Evolutionary conservation across 2,113 vertebrate genomes (phyloP).

Genomic region (Tretioscincus oriximinensis): DNA sequence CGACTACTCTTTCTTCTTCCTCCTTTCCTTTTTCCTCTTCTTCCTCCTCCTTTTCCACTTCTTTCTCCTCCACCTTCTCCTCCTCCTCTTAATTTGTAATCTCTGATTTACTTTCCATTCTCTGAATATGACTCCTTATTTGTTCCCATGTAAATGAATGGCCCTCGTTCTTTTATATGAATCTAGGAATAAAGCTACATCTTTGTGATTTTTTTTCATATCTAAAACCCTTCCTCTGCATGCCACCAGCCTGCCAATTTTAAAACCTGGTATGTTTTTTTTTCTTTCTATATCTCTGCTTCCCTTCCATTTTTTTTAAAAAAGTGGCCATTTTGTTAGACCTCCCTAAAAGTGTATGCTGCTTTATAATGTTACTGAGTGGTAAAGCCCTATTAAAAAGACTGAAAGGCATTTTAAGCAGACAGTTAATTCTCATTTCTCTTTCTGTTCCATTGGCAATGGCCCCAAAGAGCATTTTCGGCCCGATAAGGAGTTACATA

Average conservation of each 20-base stretch:
- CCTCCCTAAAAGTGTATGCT: not conserved
- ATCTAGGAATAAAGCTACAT: too few species aligned
- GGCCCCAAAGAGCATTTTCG: constrained; percentile 21
- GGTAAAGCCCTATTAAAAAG: not conserved
- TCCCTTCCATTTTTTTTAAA: not conserved
- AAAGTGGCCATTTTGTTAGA: not conserved
- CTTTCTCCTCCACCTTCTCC: too few species aligned
- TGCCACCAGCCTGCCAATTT: too few species aligned
- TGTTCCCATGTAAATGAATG: not conserved
- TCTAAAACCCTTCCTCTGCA: too few species aligned
- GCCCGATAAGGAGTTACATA: not conserved
- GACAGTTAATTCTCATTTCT: constrained; percentile 8
- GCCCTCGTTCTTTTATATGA: not conserved
- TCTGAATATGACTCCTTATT: not conserved
- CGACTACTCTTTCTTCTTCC: too few species aligned
- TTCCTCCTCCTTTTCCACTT: too few species aligned
- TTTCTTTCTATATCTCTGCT: too few species aligned
- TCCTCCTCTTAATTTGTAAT: too few species aligned
- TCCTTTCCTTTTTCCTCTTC: too few species aligned
- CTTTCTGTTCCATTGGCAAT: constrained; percentile 7
- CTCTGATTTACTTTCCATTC: not conserved
- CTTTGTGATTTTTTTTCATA: too few species aligned
- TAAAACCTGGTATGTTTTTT: too few species aligned
- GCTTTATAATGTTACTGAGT: not conserved
- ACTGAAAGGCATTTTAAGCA: not conserved